Conservation (phyloP, 2,888 invertebrate genomes). For the Pristionchus entomophagus region DNA sequence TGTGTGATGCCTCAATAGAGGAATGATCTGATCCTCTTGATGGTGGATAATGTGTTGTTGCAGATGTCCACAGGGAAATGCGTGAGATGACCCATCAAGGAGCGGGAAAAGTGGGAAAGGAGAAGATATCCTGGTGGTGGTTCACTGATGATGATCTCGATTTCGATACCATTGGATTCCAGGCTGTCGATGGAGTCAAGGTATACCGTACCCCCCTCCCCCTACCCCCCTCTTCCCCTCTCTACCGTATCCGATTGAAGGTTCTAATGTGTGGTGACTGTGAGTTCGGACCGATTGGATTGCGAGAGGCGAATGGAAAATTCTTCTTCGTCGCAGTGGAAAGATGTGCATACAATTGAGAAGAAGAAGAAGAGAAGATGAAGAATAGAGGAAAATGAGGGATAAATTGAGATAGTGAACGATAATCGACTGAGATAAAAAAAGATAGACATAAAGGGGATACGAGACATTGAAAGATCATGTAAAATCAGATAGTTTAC, state of each 20-base stretch:
- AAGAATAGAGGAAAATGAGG: not conserved
- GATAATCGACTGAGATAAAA: conserved; percentile 34
- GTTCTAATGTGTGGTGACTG: conserved; percentile 68
- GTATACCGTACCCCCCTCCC: conserved; percentile 44
- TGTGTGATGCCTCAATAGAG: too few species aligned
- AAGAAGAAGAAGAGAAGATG: not conserved
- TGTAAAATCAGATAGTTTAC: not conserved
- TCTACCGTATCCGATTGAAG: conserved; percentile 10
- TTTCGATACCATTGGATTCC: conserved; percentile 70
- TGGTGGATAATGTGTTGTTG: not conserved
- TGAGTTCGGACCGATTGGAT: conserved; percentile 69
- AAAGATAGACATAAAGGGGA: not conserved
- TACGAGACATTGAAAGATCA: not conserved
- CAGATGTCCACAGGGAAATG: conserved; percentile 20
- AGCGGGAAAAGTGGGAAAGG: conserved; percentile 34
- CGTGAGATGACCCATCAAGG: conserved; percentile 25
- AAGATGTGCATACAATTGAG: conserved; percentile 29
- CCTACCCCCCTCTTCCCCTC: not conserved
- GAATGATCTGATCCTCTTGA: too few species aligned
- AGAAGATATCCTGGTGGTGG: conserved; percentile 63
- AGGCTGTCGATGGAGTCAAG: conserved; percentile 67
- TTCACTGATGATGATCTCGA: conserved; percentile 66
- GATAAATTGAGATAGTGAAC: conserved; percentile 42
- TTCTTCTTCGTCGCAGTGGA: conserved; percentile 42
- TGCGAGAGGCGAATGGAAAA: conserved; percentile 53